Conservation (phyloP, 1,140 invertebrate genomes). For the Formica selysi region DNA sequence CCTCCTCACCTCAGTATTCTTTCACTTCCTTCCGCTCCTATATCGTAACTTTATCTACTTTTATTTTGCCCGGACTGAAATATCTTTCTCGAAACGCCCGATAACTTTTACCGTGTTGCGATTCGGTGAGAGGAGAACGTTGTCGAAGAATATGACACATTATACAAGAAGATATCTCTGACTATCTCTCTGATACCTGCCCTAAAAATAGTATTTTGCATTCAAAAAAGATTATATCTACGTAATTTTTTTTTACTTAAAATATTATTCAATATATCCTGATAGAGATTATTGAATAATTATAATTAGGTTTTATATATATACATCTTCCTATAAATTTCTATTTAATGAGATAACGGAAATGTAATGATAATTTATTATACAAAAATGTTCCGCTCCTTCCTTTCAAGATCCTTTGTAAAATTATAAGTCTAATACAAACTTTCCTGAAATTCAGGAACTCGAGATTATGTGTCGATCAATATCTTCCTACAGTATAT, state of each 20-base stretch:
- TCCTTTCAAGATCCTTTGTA: background rate
- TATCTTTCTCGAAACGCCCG: slow-evolving; percentile 33
- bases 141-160: slow-evolving; percentile 10
- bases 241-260: background rate
- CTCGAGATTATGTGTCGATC: slow-evolving; percentile 6
- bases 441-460: slow-evolving; percentile 1
- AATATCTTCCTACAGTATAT: background rate
- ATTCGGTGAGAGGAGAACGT: slow-evolving; percentile 3
- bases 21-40: background rate
- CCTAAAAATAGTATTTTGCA: background rate
- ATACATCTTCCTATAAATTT: background rate
- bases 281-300: background rate
- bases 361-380: background rate
- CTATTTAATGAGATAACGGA: background rate
- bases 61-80: background rate
- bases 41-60: slow-evolving; percentile 38
- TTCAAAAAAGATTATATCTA: background rate
- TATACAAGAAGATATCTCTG: background rate
- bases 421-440: background rate
- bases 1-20: background rate
- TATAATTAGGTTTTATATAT: background rate
- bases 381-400: background rate
- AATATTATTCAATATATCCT: slow-evolving; percentile 3
- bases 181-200: background rate
- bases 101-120: slow-evolving; percentile 39